Conservation (phyloP, 2,797 vertebrate genomes). For the Sebastes trivittatus region DNA sequence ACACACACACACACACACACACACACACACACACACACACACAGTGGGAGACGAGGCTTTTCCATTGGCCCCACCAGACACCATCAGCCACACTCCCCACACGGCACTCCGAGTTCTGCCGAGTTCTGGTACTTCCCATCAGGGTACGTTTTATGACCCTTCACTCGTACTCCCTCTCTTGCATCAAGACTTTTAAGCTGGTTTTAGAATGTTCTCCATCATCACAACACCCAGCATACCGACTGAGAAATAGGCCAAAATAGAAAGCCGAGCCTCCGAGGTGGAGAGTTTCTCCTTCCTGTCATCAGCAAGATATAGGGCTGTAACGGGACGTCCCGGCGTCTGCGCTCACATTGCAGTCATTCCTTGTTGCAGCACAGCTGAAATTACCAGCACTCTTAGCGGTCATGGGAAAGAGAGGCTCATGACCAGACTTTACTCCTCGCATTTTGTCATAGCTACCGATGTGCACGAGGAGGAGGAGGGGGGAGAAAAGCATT, state of each 20-base stretch:
- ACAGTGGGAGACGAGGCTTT: slow-evolving; percentile 60
- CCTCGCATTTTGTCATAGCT: slow-evolving; percentile 62
- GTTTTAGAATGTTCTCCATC: slow-evolving; percentile 17
- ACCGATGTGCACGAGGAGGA: slow-evolving; percentile 23
- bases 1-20: slow-evolving; percentile 11
- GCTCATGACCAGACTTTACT: slow-evolving; percentile 71
- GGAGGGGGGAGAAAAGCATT: slow-evolving; percentile 32
- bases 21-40: slow-evolving; percentile 1
- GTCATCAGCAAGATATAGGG: slow-evolving; percentile 64
- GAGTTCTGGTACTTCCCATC: slow-evolving; percentile 68
- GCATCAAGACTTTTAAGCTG: slow-evolving; percentile 31
- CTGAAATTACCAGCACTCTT: slow-evolving; percentile 69
- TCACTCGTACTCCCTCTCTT: slow-evolving; percentile 16
- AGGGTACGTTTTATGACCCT: slow-evolving; percentile 47
- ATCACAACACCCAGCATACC: slow-evolving; percentile 19
- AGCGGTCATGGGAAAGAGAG: slow-evolving; percentile 70
- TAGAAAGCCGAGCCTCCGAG: slow-evolving; percentile 20
- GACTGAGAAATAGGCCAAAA: slow-evolving; percentile 29
- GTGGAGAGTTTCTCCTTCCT: slow-evolving; percentile 47
- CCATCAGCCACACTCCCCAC: slow-evolving; percentile 65
- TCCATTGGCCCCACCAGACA: slow-evolving; percentile 68
- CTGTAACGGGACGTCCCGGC: slow-evolving; percentile 65
- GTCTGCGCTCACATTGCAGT: slow-evolving; percentile 67
- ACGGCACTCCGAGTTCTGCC: slow-evolving; percentile 66
- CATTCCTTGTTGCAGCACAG: slow-evolving; percentile 70